phyloP scores from a whole-genome alignment of 2,888 invertebrate species.

The Tryphoninae sp. region DNA sequence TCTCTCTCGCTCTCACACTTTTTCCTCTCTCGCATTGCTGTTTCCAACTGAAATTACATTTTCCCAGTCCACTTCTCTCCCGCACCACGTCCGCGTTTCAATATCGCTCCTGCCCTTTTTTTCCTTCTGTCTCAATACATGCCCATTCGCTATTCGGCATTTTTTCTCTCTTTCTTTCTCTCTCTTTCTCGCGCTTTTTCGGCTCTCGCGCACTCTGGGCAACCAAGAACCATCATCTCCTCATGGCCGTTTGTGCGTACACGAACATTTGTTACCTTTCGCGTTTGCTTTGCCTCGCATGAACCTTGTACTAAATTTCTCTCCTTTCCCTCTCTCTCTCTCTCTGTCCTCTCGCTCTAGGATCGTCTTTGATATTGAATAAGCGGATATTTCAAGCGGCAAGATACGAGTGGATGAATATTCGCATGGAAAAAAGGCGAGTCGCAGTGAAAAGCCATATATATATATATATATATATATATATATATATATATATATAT shows the following conservation, averaged over 20 bases:
- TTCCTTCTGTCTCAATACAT: slow-evolving; percentile 53
- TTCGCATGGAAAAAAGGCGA: background rate
- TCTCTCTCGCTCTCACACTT: slow-evolving; percentile 48
- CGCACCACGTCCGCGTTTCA: slow-evolving; percentile 65
- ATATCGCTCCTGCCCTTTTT: slow-evolving; percentile 65
- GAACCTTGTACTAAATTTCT: too few relatives aligned
- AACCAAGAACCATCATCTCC: too few relatives aligned
- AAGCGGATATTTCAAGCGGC: background rate
- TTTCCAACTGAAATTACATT: slow-evolving; percentile 81
- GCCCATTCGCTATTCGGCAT: slow-evolving; percentile 51
- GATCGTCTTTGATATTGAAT: too few relatives aligned
- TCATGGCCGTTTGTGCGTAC: too few relatives aligned
- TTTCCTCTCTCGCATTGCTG: slow-evolving; percentile 70
- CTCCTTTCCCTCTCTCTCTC: too few relatives aligned
- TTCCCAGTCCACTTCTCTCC: slow-evolving; percentile 68
- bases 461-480: too few relatives aligned
- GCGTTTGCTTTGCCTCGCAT: too few relatives aligned
- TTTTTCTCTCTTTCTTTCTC: background rate
- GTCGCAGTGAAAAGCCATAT: background rate
- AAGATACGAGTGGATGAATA: background rate
- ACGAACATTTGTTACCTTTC: too few relatives aligned
- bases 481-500: too few relatives aligned
- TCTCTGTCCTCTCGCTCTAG: too few relatives aligned
- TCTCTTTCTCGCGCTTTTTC: slow-evolving; percentile 36
- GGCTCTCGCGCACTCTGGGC: slow-evolving; percentile 26